Base-by-base conservation (phyloP, 2,888 invertebrate genomes). In the Dorcus hopei region DNA sequence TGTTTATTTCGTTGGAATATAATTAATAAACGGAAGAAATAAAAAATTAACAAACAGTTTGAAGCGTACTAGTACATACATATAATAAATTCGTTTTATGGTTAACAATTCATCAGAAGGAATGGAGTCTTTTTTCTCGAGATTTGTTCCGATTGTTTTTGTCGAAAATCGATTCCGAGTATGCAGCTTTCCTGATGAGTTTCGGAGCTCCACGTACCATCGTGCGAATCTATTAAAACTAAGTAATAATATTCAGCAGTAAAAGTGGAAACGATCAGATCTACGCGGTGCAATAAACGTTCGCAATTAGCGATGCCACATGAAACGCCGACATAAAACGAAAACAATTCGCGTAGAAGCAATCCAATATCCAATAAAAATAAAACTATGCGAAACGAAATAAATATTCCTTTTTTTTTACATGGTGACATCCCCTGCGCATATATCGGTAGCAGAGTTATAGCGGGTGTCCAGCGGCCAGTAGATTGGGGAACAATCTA, bases 401-500 rank as follows among this genome's bases (percentile, higher is more conserved):
- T 66, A 66, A 63, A 66, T 66, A 66, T 66, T 59, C 58, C 53
- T 53, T 52, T 53, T 19, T 19, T 57, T 57, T 45, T 57, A 38
- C 49, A 43, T 47, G 69, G 70, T 68, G 72, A 70, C 69, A 69
- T 69, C 70, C 70, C 70, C 71, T 67, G 61, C 65, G 63, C 65
- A 63, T 64, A 65, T 65, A 64, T 60, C 58, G 61, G 52, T 61
- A 58, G 56, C 43, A 74, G 76, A 77, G 73, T 77, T 77, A 77
- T 77, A 74, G 77, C 74, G 72, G 72, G 71, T 73, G 76, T 75
- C 75, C 75, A 68, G 73, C 72, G 75, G 73, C 74, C 73, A 74
- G 69, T 73, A 73, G 76, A 77, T 77, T 74, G 77, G 72, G 71
- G 76, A 75, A 77, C 77, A 76, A 78, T 78, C 76, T 76, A 76